Conservation (phyloP, 1,140 invertebrate species). For the Pseudomyrmex gracilis region DNA sequence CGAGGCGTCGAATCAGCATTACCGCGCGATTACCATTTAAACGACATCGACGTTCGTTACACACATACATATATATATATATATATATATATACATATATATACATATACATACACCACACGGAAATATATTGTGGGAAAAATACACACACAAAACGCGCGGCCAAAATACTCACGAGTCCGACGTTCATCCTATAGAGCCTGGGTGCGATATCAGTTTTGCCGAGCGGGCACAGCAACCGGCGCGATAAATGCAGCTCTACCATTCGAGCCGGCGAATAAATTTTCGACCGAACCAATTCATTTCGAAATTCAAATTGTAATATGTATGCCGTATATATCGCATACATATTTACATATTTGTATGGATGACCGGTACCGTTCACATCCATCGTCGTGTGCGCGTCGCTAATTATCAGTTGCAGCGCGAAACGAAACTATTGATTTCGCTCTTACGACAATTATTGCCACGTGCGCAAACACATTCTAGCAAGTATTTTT, state of each 20-base stretch:
- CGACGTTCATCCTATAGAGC: constrained; percentile 62
- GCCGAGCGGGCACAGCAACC: constrained; percentile 27
- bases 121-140: constrained; percentile 51
- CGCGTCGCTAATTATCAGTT: constrained; percentile 62
- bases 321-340: constrained; percentile 67
- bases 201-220: constrained; percentile 65
- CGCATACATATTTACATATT: constrained; percentile 64
- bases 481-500: not conserved
- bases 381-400: constrained; percentile 42
- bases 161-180: constrained; percentile 40
- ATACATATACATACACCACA: constrained; percentile 23
- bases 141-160: constrained; percentile 49
- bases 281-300: constrained; percentile 66
- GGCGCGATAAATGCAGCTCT: constrained; percentile 66
- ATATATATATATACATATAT: constrained; percentile 7
- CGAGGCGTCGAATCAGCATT: constrained; percentile 70
- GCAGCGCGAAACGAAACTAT: constrained; percentile 21
- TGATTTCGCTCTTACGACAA: constrained; percentile 36
- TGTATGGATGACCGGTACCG: constrained; percentile 47
- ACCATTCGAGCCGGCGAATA: constrained; percentile 65
- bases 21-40: constrained; percentile 73
- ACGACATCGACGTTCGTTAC: constrained; percentile 69
- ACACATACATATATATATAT: constrained; percentile 19
- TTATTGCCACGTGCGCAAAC: constrained; percentile 26
- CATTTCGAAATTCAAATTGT: constrained; percentile 73